These are phyloP conservation scores for Platyscapa corneri DNA, from an alignment of 1,140 invertebrate species.

Conservation along the genomic window DNA sequence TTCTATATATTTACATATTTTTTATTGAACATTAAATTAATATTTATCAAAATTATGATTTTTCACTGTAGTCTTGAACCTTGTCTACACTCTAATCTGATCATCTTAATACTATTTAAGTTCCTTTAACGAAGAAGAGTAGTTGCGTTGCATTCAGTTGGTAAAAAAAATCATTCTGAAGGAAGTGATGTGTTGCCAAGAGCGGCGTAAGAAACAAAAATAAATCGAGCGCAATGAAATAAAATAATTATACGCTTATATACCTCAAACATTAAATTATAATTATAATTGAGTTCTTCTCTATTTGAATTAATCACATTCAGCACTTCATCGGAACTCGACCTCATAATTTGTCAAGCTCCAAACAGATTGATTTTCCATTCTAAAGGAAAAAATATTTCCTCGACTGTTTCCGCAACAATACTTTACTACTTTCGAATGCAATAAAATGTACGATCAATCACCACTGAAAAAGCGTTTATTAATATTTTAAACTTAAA, in stretches of 20 bases:
- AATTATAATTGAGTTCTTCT: neutral
- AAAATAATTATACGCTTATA: conserved; percentile 16
- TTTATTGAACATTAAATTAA: conserved; percentile 43
- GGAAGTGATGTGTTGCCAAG: neutral
- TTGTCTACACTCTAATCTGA: neutral
- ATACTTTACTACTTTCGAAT: neutral
- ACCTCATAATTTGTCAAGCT: neutral
- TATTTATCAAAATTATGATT: neutral
- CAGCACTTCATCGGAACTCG: neutral
- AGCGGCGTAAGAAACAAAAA: neutral
- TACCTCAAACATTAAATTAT: conserved; percentile 17
- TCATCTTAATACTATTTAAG: neutral
- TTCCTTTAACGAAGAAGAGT: conserved; percentile 14
- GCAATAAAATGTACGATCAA: conserved; percentile 11
- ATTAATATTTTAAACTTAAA: conserved; percentile 41
- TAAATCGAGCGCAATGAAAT: neutral
- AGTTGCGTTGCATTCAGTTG: neutral
- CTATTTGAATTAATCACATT: neutral
- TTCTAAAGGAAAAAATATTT: conserved; percentile 12
- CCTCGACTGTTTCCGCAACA: conserved; percentile 5
- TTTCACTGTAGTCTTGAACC: conserved; percentile 10
- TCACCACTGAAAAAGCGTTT: conserved; percentile 26
- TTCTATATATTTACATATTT: conserved; percentile 29
- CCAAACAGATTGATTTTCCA: neutral
- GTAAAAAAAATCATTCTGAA: conserved; percentile 6